Percentiles rank a stretch among this genome's conserved stretches.
These are phyloP conservation scores for Maccullochella peelii DNA, from an alignment of 2,113 vertebrate species.

Conservation along the genomic window DNA sequence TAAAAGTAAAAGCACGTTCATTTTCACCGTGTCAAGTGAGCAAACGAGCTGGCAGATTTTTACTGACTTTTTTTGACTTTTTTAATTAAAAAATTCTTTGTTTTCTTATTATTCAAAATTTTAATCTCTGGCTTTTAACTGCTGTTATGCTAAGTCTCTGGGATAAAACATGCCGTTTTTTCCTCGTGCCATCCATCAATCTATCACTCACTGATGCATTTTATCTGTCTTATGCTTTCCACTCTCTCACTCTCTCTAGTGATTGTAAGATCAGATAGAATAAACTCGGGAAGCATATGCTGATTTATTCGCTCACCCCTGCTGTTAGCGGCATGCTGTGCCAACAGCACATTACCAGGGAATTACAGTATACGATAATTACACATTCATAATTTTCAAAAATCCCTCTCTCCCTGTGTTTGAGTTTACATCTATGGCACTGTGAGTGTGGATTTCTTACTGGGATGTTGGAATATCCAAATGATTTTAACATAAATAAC, in stretches of 20 bases:
- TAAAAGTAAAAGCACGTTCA: no score
- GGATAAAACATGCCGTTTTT: neutral
- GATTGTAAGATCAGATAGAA: constrained; percentile 37
- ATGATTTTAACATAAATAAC: neutral
- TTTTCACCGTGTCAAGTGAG: no score
- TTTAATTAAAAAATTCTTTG: neutral
- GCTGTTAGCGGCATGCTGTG: constrained; percentile 42
- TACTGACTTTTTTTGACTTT: no score
- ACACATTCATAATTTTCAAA: constrained; percentile 39
- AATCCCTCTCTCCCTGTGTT: neutral
- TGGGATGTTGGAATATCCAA: neutral
- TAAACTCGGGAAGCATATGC: constrained; percentile 23
- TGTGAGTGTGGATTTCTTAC: neutral
- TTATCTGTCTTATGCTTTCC: neutral
- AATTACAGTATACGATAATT: constrained; percentile 42
- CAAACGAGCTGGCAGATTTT: no score
- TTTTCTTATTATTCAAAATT: neutral
- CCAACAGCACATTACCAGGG: constrained; percentile 49
- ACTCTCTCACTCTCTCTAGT: neutral
- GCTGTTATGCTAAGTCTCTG: neutral
- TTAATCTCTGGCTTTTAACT: neutral
- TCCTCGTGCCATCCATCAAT: constrained; percentile 34
- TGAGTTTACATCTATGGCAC: neutral
- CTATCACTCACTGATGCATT: constrained; percentile 14
- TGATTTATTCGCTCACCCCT: constrained; percentile 52